Evolutionary conservation across 2,888 invertebrate genomes (phyloP).

Genomic region (Automeris io): DNA sequence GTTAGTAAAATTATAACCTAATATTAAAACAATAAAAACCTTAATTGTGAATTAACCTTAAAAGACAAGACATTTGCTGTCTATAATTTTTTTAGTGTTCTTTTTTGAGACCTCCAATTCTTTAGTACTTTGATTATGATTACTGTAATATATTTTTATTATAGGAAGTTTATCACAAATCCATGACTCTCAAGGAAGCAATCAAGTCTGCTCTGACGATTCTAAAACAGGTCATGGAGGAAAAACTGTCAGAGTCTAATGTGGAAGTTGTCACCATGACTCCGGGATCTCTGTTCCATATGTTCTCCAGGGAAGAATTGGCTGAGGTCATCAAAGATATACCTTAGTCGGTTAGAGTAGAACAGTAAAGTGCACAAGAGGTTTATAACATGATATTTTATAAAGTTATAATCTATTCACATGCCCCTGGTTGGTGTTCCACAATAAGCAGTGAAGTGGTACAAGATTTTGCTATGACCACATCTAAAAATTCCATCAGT

Average conservation of each 20-base stretch:
- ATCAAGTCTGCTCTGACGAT: constrained; percentile 94
- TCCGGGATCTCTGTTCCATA: constrained; percentile 87
- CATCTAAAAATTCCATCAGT: too few species aligned
- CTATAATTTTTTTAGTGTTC: too few species aligned
- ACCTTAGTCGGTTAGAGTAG: constrained; percentile 61
- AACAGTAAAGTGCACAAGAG: not conserved
- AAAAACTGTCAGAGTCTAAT: constrained; percentile 96
- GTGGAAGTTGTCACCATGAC: constrained; percentile 98
- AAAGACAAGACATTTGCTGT: too few species aligned
- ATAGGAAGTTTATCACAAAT: constrained; percentile 84
- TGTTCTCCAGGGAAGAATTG: constrained; percentile 93
- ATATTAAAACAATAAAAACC: too few species aligned
- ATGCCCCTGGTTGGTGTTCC: not conserved
- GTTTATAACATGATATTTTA: not conserved
- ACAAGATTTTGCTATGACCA: too few species aligned
- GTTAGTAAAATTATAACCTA: too few species aligned
- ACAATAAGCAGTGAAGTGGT: not conserved
- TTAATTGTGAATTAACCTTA: too few species aligned
- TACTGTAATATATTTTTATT: constrained; percentile 7
- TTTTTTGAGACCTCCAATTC: too few species aligned
- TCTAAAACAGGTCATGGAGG: constrained; percentile 99
- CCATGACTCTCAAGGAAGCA: constrained; percentile 96
- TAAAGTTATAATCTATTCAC: not conserved
- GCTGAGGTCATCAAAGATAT: constrained; percentile 91
- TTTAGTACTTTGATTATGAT: too few species aligned